Percentiles rank a stretch among this genome's conserved stretches.
Evolutionary conservation across 2,888 invertebrate genomes (phyloP).

Genomic region (Vesta saturnalis): DNA sequence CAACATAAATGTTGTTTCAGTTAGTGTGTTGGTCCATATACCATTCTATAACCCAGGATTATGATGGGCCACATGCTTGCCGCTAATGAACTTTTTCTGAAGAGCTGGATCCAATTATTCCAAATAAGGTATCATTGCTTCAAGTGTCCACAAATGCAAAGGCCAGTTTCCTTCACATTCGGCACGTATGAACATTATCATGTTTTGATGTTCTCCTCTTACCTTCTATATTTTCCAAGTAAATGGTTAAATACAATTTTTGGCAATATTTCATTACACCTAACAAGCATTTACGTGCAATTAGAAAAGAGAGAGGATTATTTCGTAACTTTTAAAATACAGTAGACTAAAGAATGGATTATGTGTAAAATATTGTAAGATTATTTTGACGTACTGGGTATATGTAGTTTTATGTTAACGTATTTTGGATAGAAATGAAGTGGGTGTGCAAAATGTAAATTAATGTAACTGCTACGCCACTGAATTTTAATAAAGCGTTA

Average conservation of each 20-base stretch:
- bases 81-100: not conserved
- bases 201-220: conserved; percentile 5
- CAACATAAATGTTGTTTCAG: conserved; percentile 5
- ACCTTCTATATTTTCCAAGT: not conserved
- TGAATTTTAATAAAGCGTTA: too few relatives aligned
- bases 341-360: too few relatives aligned
- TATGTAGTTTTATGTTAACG: too few relatives aligned
- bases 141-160: conserved; percentile 8
- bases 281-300: too few relatives aligned
- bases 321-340: too few relatives aligned
- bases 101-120: not conserved
- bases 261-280: too few relatives aligned
- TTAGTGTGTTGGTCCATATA: conserved; percentile 1
- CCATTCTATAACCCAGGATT: not conserved
- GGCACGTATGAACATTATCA: conserved; percentile 4
- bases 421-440: too few relatives aligned
- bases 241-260: conserved; percentile 1
- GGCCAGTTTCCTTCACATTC: not conserved
- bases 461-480: too few relatives aligned
- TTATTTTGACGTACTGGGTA: too few relatives aligned
- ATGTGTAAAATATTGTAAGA: too few relatives aligned
- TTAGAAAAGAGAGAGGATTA: too few relatives aligned
- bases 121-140: conserved; percentile 11
- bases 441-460: too few relatives aligned
- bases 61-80: conserved; percentile 2